Evolutionary conservation across 2,113 vertebrate species (phyloP).

Genomic region (Crotalus horridus): DNA sequence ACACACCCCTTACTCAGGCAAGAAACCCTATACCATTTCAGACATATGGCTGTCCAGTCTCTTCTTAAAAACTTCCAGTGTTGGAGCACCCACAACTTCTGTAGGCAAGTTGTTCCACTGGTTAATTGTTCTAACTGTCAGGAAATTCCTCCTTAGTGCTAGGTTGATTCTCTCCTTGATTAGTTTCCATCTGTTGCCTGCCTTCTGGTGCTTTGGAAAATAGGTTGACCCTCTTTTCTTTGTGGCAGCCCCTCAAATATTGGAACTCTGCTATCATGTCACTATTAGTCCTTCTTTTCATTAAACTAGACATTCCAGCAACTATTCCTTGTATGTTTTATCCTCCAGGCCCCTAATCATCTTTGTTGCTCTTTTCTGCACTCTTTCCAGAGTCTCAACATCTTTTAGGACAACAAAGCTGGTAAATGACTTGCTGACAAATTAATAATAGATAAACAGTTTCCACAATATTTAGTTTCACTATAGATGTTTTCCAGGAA

Average conservation of each 20-base stretch:
- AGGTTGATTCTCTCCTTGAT: not conserved
- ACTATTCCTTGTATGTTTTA: no score
- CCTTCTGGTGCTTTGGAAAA: not conserved
- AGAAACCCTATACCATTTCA: not conserved
- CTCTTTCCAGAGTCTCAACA: not conserved
- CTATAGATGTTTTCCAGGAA: conserved; percentile 62
- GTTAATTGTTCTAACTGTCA: no score
- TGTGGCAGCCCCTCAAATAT: not conserved
- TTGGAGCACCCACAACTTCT: not conserved
- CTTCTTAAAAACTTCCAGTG: not conserved
- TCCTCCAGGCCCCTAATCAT: no score
- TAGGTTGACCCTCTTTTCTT: not conserved
- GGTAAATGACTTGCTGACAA: conserved; percentile 30
- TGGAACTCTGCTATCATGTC: not conserved
- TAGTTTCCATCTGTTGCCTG: not conserved
- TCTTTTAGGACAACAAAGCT: not conserved
- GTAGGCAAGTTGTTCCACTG: not conserved
- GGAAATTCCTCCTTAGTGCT: not conserved
- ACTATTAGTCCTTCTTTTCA: not conserved
- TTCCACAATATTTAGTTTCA: conserved; percentile 57
- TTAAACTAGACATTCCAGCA: no score
- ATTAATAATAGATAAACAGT: conserved; percentile 28
- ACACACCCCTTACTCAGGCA: not conserved
- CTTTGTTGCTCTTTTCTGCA: no score
- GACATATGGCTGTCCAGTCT: not conserved